phyloP scores from a whole-genome alignment of 2,888 invertebrate genomes.

The Pseudococcus viburni region DNA sequence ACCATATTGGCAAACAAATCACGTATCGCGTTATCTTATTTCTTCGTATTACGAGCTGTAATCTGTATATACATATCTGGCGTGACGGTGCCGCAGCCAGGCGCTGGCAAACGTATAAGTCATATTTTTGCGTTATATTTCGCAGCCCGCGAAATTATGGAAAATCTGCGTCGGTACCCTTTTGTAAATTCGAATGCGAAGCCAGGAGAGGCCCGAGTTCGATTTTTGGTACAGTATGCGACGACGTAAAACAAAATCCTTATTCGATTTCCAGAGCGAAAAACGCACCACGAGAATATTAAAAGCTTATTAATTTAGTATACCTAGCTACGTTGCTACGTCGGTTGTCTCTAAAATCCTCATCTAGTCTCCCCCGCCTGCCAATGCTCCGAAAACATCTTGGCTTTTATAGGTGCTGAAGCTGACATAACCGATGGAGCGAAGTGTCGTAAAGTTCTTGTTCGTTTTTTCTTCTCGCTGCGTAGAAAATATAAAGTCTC shows the following conservation, averaged over 20 bases:
- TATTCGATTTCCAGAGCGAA: slow-evolving; percentile 1
- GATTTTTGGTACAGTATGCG: not conserved
- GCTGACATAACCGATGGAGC: not conserved
- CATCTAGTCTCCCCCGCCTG: not conserved
- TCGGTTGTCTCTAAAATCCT: not conserved
- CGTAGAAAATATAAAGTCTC: slow-evolving; percentile 7
- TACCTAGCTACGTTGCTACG: not conserved
- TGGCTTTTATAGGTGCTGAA: slow-evolving; percentile 30
- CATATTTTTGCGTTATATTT: slow-evolving; percentile 26
- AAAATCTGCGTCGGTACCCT: slow-evolving; percentile 15
- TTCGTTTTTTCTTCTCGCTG: not conserved
- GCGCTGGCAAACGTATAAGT: slow-evolving; percentile 10
- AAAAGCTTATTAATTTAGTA: slow-evolving; percentile 42
- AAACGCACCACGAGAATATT: slow-evolving; percentile 18
- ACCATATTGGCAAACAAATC: slow-evolving; percentile 41
- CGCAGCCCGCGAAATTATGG: slow-evolving; percentile 8
- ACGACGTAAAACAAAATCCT: not conserved
- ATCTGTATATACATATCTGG: slow-evolving; percentile 1
- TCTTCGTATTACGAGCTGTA: slow-evolving; percentile 24
- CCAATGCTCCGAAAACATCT: not conserved
- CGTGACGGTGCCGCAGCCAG: not conserved
- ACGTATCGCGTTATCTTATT: slow-evolving; percentile 38
- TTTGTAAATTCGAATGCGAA: not conserved
- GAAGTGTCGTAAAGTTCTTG: slow-evolving; percentile 27
- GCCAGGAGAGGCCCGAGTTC: not conserved